These are phyloP conservation scores for Thecophora atra DNA, from an alignment of 2,888 invertebrate genomes.

Conservation along the genomic window DNA sequence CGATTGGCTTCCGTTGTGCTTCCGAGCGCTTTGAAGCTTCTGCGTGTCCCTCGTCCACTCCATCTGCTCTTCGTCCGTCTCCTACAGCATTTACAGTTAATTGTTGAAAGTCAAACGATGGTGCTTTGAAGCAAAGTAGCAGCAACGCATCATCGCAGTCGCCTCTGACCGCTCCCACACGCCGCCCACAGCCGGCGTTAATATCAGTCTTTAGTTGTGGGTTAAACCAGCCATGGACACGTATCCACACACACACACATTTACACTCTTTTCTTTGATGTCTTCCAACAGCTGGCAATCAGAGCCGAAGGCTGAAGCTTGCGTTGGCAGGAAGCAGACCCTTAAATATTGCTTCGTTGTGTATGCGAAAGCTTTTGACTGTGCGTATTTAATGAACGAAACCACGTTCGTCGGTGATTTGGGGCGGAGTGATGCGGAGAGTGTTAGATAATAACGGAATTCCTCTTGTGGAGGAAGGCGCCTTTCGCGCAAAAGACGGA, in stretches of 20 bases:
- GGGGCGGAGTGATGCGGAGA: too few relatives aligned
- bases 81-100: constrained; percentile 17
- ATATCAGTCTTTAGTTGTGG: constrained; percentile 22
- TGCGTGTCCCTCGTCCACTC: too few relatives aligned
- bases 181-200: not conserved
- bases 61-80: not conserved
- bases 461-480: too few relatives aligned
- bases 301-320: not conserved
- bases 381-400: not conserved
- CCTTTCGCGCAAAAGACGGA: too few relatives aligned
- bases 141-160: not conserved
- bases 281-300: constrained; percentile 16
- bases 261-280: constrained; percentile 12
- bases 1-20: constrained; percentile 4
- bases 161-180: not conserved
- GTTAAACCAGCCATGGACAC: not conserved
- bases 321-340: not conserved
- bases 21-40: not conserved
- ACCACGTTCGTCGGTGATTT: not conserved
- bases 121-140: constrained; percentile 2
- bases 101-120: constrained; percentile 8
- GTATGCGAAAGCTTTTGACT: not conserved
- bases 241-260: not conserved
- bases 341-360: not conserved
- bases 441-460: too few relatives aligned